Evolutionary conservation across 2,797 vertebrate genomes (phyloP).

Genomic region (Monodelphis domestica): DNA sequence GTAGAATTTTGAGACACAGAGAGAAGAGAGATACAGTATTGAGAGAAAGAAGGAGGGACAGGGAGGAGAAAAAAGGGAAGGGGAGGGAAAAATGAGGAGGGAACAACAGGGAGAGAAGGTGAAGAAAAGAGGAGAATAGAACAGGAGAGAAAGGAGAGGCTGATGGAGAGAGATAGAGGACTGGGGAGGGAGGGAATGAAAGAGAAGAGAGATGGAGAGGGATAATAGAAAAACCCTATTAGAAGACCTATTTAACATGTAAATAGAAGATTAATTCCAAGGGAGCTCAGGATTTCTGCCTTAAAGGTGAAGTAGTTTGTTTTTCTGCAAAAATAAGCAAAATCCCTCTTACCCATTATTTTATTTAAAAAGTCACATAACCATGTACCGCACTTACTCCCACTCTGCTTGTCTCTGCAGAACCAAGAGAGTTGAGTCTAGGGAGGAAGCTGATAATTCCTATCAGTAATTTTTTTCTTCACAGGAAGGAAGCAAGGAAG

Average conservation of each 20-base stretch:
- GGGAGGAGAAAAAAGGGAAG: accelerated
- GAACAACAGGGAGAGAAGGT: not conserved
- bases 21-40: too few species aligned
- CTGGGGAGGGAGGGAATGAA: not conserved
- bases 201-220: not conserved
- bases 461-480: not conserved
- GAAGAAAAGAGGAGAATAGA: not conserved
- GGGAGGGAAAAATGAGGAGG: not conserved
- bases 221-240: not conserved
- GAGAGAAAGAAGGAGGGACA: not conserved
- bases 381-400: accelerated
- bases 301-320: conserved; percentile 36
- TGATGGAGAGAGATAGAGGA: not conserved
- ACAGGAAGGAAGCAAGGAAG: not conserved
- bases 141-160: not conserved
- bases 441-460: too few species aligned
- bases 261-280: conserved; percentile 28
- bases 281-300: conserved; percentile 34
- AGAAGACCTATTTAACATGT: conserved; percentile 40
- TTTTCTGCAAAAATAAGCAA: not conserved
- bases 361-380: not conserved
- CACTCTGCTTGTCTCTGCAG: not conserved
- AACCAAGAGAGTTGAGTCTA: not conserved
- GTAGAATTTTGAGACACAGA: not conserved
- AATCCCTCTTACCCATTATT: not conserved